A percentile compares a stretch with the other conserved stretches of the same genome.
Conservation (phyloP, 1,140 invertebrate genomes). For the Teleogryllus occipitalis region DNA sequence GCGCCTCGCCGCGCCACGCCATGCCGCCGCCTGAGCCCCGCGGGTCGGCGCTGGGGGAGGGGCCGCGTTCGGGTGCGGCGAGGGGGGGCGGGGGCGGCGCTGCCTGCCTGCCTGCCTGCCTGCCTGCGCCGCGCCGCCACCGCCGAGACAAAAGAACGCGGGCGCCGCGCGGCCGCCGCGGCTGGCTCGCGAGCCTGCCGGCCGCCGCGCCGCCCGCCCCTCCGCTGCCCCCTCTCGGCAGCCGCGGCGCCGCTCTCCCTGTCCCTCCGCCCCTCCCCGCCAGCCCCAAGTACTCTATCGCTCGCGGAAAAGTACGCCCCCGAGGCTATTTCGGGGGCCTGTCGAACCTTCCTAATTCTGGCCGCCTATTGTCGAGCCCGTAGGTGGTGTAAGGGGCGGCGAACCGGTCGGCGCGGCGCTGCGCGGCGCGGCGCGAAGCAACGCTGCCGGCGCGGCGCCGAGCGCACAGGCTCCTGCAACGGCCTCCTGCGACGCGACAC, state of each 20-base stretch:
- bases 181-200: not conserved
- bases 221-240: not conserved
- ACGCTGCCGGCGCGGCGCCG: too few relatives aligned
- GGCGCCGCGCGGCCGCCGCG: too few relatives aligned
- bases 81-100: too few relatives aligned
- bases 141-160: not conserved
- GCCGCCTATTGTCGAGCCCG: not conserved
- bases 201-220: too few relatives aligned
- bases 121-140: not conserved
- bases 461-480: too few relatives aligned
- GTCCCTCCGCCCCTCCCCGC: too few relatives aligned
- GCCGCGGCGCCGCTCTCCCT: not conserved
- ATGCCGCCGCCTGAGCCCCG: too few relatives aligned
- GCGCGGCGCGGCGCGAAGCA: too few relatives aligned
- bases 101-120: not conserved
- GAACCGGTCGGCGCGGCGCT: too few relatives aligned
- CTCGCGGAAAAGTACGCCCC: slow-evolving; percentile 2
- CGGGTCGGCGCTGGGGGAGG: not conserved
- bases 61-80: too few relatives aligned
- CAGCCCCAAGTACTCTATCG: not conserved
- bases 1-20: not conserved
- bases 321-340: not conserved
- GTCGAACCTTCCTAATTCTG: slow-evolving; percentile 3
- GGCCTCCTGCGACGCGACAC: too few relatives aligned
- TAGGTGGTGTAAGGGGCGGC: too few relatives aligned